These are phyloP conservation scores for Odontothrips loti DNA, from an alignment of 2,888 invertebrate genomes.

Conservation along the genomic window DNA sequence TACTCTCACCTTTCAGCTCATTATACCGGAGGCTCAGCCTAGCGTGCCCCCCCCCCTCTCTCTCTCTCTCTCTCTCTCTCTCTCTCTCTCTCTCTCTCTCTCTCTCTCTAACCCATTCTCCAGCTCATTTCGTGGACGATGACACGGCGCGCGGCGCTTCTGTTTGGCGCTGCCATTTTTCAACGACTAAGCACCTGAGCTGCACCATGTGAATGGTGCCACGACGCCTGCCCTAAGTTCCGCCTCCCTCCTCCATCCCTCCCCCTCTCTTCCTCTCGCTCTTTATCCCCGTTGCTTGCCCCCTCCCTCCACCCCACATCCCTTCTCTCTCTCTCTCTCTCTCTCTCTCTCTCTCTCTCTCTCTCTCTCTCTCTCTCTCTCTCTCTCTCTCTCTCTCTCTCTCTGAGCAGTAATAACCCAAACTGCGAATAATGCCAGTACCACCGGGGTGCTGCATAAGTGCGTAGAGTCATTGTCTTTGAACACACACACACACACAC, in stretches of 20 bases:
- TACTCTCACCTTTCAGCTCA: conserved; percentile 24
- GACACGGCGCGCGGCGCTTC: neutral
- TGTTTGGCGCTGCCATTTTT: conserved; percentile 10
- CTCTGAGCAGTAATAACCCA: too few relatives aligned
- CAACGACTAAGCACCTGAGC: neutral
- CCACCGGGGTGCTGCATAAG: too few relatives aligned
- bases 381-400: too few relatives aligned
- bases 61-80: neutral
- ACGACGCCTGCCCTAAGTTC: neutral
- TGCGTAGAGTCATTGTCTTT: too few relatives aligned
- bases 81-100: neutral
- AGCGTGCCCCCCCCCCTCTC: neutral
- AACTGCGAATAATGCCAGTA: too few relatives aligned
- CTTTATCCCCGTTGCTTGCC: too few relatives aligned
- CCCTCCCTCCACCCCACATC: too few relatives aligned
- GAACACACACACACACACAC: too few relatives aligned
- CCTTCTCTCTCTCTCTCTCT: too few relatives aligned
- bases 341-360: too few relatives aligned
- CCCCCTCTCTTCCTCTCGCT: too few relatives aligned
- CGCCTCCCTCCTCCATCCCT: neutral
- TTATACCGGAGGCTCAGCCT: neutral
- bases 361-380: too few relatives aligned
- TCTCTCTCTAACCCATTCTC: neutral
- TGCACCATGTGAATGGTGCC: neutral
- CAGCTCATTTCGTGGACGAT: neutral